These are phyloP conservation scores for Nycteola revayana DNA, from an alignment of 2,888 invertebrate genomes.

Conservation along the genomic window DNA sequence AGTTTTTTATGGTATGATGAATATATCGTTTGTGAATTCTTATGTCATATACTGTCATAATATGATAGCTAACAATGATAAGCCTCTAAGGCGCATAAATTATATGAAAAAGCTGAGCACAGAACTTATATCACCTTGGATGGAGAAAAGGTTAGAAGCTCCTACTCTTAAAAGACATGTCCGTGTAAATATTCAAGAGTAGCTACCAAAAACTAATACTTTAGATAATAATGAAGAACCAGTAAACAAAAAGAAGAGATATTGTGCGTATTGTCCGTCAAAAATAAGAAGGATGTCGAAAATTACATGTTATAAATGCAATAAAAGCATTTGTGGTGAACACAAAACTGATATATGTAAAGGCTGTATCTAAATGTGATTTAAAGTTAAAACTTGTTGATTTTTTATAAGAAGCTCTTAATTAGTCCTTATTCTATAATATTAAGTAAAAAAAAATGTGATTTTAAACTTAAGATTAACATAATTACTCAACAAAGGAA, in stretches of 20 bases:
- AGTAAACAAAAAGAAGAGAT: conserved; percentile 1
- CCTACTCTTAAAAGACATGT: conserved; percentile 2
- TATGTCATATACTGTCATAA: conserved; percentile 17
- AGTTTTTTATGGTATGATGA: conserved; percentile 26
- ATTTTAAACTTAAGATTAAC: background rate
- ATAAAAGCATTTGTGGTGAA: conserved; percentile 2
- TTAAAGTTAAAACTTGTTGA: no score
- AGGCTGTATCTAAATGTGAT: background rate
- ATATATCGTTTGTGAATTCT: conserved; percentile 25
- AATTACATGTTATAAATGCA: conserved; percentile 4
- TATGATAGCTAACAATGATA: conserved; percentile 10
- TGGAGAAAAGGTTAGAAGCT: conserved; percentile 5
- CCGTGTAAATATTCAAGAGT: background rate
- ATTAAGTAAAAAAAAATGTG: background rate
- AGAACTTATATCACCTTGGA: conserved; percentile 2
- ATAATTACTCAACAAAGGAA: background rate
- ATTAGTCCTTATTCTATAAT: background rate
- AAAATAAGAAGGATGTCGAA: conserved; percentile 4
- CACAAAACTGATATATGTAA: conserved; percentile 5
- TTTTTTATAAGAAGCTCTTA: background rate
- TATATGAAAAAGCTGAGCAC: conserved; percentile 6
- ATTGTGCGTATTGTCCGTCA: conserved; percentile 1
- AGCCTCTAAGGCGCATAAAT: conserved; percentile 10
- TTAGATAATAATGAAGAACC: conserved; percentile 1
- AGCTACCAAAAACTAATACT: background rate